Conservation (phyloP, 2,888 invertebrate species). For the Laspeyria flexula region DNA sequence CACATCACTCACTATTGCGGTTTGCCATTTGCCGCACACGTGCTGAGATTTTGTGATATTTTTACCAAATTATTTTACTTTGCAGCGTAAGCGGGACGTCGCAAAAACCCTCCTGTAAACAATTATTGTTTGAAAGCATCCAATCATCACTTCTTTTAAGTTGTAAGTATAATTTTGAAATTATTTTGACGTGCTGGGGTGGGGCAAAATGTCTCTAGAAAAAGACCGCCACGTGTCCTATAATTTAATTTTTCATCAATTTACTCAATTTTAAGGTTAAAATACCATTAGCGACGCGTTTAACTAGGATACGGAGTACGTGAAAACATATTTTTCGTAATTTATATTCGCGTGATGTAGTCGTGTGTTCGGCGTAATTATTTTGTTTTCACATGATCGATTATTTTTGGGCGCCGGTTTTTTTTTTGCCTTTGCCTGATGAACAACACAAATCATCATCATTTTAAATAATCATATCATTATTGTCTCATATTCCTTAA, state of each 20-base stretch:
- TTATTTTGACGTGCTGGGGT: constrained; percentile 79
- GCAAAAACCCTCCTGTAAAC: constrained; percentile 56
- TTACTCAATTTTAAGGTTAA: constrained; percentile 42
- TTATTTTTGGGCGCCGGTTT: constrained; percentile 60
- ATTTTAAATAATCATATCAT: no score
- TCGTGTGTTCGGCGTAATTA: constrained; percentile 33
- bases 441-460: no score
- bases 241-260: constrained; percentile 61
- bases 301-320: constrained; percentile 1
- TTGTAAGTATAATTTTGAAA: constrained; percentile 66
- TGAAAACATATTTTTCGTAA: constrained; percentile 15
- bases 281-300: constrained; percentile 19
- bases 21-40: constrained; percentile 84
- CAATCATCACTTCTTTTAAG: constrained; percentile 57
- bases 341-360: constrained; percentile 9
- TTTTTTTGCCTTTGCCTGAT: no score
- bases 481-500: no score
- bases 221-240: constrained; percentile 83
- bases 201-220: constrained; percentile 80
- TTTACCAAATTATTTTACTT: constrained; percentile 76
- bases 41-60: constrained; percentile 84
- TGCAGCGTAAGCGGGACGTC: constrained; percentile 63
- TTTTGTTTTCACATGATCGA: constrained; percentile 67
- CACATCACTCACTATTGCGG: constrained; percentile 65
- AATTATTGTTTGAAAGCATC: constrained; percentile 63